Percentiles rank a stretch among this genome's conserved stretches.
These are phyloP conservation scores for Napeogenes inachia DNA, from an alignment of 2,888 invertebrate species.

Conservation along the genomic window DNA sequence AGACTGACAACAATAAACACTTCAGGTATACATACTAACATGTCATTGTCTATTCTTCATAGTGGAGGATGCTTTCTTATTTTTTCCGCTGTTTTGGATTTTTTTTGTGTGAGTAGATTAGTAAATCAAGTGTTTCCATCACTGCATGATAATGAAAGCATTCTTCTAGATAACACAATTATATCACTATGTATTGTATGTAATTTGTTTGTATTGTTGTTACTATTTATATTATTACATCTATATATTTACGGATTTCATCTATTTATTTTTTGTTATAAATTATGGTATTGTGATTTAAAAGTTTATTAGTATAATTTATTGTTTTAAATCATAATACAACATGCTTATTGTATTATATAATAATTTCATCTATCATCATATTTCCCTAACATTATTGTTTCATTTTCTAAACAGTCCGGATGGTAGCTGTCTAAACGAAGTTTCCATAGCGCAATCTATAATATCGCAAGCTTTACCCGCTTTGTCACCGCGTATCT, in stretches of 20 bases:
- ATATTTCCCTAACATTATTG: conserved; percentile 39
- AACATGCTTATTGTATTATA: conserved; percentile 19
- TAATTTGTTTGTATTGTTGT: conserved; percentile 20
- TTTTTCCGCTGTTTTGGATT: conserved; percentile 22
- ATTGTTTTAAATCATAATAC: conserved; percentile 13
- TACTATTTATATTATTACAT: conserved; percentile 13
- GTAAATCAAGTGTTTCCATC: conserved; percentile 22
- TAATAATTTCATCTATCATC: conserved; percentile 16
- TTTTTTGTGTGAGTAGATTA: conserved; percentile 19
- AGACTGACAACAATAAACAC: conserved; percentile 76
- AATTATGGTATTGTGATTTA: conserved; percentile 22
- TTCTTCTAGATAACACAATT: conserved; percentile 52
- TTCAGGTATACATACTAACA: conserved; percentile 68
- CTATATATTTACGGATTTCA: conserved; percentile 11
- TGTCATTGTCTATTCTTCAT: conserved; percentile 39
- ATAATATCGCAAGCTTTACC: conserved; percentile 76
- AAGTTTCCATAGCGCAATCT: conserved; percentile 74
- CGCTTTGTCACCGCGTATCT: conserved; percentile 65
- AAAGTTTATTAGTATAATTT: conserved; percentile 15
- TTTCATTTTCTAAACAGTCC: conserved; percentile 56
- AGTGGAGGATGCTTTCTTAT: conserved; percentile 72
- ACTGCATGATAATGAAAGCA: conserved; percentile 61
- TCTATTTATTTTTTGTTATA: conserved; percentile 26
- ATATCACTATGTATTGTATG: conserved; percentile 22
- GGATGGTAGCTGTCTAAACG: conserved; percentile 74